A percentile compares a stretch with the other conserved stretches of the same genome.
phyloP scores from a whole-genome alignment of 2,797 vertebrate genomes.

The Pyrocephalus nanus region DNA sequence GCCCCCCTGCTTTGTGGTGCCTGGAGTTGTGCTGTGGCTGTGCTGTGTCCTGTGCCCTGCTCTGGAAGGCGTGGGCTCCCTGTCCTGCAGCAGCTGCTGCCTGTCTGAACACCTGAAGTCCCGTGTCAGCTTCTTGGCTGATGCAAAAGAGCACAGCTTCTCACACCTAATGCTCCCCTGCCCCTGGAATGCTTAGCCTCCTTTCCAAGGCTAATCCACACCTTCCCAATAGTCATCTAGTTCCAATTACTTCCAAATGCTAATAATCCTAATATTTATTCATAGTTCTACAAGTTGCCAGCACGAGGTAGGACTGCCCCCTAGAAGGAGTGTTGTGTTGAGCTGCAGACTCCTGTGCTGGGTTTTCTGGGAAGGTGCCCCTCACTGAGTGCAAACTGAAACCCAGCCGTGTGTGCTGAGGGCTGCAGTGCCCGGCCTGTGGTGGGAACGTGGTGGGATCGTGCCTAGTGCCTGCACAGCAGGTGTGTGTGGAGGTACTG shows the following conservation, averaged over 20 bases:
- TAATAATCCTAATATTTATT: not conserved
- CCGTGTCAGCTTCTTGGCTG: not conserved
- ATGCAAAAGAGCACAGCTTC: not conserved
- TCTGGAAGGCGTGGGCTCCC: accelerated
- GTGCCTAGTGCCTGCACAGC: accelerated
- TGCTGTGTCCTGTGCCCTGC: accelerated
- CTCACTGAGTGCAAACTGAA: not conserved
- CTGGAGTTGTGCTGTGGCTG: not conserved
- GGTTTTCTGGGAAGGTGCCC: not conserved
- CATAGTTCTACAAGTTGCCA: not conserved
- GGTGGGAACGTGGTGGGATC: accelerated
- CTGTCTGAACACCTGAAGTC: not conserved
- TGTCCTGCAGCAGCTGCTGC: not conserved
- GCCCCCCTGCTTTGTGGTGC: accelerated
- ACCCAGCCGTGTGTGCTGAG: accelerated
- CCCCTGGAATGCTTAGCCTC: not conserved
- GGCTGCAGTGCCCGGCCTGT: accelerated
- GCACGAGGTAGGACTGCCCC: not conserved
- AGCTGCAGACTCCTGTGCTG: accelerated
- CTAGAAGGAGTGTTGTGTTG: not conserved
- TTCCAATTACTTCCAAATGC: not conserved
- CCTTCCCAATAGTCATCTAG: not conserved
- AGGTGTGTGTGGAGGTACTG: not conserved
- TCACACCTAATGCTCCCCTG: not conserved
- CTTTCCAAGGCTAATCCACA: not conserved